These are phyloP conservation scores for Trachurus trachurus DNA, from an alignment of 2,797 vertebrate species.

Conservation along the genomic window DNA sequence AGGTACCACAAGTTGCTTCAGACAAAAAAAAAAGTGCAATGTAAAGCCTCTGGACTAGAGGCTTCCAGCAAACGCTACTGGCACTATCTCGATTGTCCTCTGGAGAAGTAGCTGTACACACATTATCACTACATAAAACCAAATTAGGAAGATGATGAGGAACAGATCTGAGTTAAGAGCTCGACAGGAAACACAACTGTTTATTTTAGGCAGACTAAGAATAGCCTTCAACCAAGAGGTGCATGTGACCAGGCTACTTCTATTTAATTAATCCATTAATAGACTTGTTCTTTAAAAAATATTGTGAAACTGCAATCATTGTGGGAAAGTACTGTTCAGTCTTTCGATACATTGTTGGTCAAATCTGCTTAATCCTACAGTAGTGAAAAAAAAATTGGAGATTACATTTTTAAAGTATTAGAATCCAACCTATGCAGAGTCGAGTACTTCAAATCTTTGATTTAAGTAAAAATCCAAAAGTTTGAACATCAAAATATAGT, in stretches of 20 bases:
- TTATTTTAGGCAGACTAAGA: conserved; percentile 8
- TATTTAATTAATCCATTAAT: background rate
- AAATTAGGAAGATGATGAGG: conserved; percentile 7
- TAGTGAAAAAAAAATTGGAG: background rate
- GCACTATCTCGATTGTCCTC: background rate
- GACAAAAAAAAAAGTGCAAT: background rate
- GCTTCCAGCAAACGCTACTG: background rate
- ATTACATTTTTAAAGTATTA: background rate
- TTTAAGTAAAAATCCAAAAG: no score
- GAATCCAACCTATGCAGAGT: background rate
- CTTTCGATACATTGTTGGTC: background rate
- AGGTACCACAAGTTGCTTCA: background rate
- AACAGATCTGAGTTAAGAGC: conserved; percentile 20
- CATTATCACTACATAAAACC: conserved; percentile 31
- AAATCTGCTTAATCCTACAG: background rate
- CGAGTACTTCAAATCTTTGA: background rate
- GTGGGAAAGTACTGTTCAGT: background rate
- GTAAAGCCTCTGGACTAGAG: background rate
- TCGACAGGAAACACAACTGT: background rate
- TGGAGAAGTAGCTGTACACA: background rate
- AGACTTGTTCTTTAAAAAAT: background rate
- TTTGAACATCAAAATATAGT: no score
- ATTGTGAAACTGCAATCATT: background rate
- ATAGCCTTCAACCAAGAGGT: conserved; percentile 1
- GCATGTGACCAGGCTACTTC: background rate